phyloP scores from a whole-genome alignment of 2,888 invertebrate genomes.

The Argynnis bischoffii region DNA sequence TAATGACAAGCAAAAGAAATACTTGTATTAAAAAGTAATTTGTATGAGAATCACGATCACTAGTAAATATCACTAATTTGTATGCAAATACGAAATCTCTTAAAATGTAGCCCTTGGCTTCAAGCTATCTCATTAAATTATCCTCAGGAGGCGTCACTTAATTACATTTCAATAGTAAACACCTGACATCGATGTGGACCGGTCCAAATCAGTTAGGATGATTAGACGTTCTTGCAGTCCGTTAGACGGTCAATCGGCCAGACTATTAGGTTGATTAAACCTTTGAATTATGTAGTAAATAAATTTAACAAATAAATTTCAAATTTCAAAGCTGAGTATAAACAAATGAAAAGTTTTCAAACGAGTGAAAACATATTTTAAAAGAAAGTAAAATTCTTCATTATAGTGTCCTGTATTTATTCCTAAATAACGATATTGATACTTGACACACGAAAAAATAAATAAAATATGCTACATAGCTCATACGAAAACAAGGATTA shows the following conservation, averaged over 20 bases:
- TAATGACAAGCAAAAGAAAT: no score
- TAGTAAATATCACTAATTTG: no score
- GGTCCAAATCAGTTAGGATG: conserved; percentile 51
- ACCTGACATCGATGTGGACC: conserved; percentile 62
- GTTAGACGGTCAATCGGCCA: conserved; percentile 59
- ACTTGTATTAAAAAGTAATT: no score
- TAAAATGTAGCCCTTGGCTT: no score
- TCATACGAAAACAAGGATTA: no score
- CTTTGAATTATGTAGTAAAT: background rate
- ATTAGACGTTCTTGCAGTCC: conserved; percentile 61
- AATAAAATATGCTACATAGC: background rate
- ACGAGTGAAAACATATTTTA: no score
- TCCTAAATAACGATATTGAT: background rate
- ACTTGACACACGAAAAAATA: background rate
- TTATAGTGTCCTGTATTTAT: no score
- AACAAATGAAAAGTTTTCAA: no score
- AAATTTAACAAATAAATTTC: background rate
- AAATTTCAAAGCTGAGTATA: no score
- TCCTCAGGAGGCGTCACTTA: conserved; percentile 48
- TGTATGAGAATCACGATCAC: no score
- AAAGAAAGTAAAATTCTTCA: no score
- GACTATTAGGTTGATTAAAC: conserved; percentile 64
- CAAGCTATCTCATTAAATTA: background rate
- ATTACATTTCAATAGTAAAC: conserved; percentile 70
- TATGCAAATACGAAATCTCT: no score